Conservation (phyloP, 2,113 vertebrate genomes). For the Heterocephalus glaber region DNA sequence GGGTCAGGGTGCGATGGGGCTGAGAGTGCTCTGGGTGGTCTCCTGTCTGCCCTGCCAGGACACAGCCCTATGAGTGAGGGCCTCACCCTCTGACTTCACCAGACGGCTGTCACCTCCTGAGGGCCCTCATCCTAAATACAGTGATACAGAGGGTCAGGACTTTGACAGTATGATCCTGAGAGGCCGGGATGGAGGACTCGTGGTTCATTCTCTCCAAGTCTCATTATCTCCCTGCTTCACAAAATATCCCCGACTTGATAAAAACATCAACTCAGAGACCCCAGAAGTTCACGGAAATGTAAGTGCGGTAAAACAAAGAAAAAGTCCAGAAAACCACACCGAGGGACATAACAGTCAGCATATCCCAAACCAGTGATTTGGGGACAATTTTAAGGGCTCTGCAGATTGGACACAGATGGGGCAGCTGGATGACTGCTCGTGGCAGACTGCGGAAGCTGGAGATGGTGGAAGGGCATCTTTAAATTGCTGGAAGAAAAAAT, state of each 20-base stretch:
- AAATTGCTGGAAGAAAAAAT: not conserved
- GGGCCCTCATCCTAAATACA: not conserved
- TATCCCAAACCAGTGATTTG: not conserved
- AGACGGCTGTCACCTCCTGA: rapidly evolving
- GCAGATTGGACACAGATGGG: not conserved
- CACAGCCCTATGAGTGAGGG: rapidly evolving
- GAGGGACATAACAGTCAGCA: too few species aligned
- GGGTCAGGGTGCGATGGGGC: not conserved
- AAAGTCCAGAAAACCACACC: not conserved
- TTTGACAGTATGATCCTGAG: not conserved
- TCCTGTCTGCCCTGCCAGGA: not conserved
- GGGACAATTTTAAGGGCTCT: not conserved
- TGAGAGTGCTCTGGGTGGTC: not conserved
- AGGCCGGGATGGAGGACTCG: not conserved
- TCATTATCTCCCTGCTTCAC: not conserved
- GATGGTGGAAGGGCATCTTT: not conserved
- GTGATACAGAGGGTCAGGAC: rapidly evolving
- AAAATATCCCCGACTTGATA: not conserved
- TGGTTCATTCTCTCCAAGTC: not conserved
- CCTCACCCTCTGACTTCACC: too few species aligned
- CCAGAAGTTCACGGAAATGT: not conserved
- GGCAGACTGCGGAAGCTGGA: not conserved
- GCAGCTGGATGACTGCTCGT: too few species aligned
- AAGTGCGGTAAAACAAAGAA: not conserved
- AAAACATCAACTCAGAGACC: not conserved